phyloP scores from a whole-genome alignment of 1,140 invertebrate species.

The Gerris buenoi region DNA sequence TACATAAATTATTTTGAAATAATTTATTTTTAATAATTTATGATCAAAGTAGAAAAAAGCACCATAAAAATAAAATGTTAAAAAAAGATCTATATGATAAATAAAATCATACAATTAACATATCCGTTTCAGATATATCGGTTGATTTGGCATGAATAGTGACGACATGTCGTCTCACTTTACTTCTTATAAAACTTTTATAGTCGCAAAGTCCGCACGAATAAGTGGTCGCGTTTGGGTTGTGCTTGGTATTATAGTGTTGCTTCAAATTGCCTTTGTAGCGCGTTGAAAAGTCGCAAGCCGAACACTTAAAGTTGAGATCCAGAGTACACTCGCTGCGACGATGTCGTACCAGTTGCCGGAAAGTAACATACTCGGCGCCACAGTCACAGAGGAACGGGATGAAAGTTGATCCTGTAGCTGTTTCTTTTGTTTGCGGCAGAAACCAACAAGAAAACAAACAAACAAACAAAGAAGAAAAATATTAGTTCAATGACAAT shows the following conservation, averaged over 20 bases:
- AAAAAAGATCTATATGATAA: too few species aligned
- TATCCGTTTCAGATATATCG: neutral
- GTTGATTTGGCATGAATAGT: neutral
- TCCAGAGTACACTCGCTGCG: neutral
- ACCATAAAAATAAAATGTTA: too few species aligned
- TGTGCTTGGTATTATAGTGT: conserved; percentile 33
- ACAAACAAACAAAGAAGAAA: too few species aligned
- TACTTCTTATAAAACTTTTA: neutral
- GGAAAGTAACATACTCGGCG: neutral
- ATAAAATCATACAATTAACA: neutral
- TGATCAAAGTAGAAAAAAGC: too few species aligned
- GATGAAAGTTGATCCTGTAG: too few species aligned
- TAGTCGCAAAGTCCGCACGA: neutral
- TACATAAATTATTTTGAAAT: too few species aligned
- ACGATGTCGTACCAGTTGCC: neutral
- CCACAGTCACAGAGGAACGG: neutral
- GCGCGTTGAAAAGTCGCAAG: neutral
- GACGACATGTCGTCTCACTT: neutral
- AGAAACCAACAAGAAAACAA: too few species aligned
- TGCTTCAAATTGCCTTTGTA: conserved; percentile 30
- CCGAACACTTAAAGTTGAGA: neutral
- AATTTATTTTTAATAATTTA: too few species aligned
- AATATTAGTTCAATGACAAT: too few species aligned
- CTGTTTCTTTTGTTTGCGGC: too few species aligned
- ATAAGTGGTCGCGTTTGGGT: neutral